Conservation (phyloP, 2,113 vertebrate species). For the Formicarius rufipectus region DNA sequence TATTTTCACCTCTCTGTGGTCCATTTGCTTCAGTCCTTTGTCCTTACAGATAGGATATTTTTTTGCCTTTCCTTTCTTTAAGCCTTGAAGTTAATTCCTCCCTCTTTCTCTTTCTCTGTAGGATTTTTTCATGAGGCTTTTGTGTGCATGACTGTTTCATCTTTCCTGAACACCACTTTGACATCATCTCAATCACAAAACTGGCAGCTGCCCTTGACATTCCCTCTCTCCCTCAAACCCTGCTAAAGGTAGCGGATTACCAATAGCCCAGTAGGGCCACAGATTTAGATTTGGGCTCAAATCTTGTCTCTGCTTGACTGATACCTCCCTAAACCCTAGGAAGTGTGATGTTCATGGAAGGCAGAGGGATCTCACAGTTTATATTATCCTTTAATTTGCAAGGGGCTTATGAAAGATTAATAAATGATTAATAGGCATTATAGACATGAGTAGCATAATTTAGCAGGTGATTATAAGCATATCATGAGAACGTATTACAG, state of each 20-base stretch:
- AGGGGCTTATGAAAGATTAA: conserved; percentile 63
- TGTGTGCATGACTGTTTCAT: conserved; percentile 43
- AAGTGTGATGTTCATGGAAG: not conserved
- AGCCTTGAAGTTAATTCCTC: conserved; percentile 58
- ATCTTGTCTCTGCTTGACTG: not conserved
- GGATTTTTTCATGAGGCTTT: conserved; percentile 48
- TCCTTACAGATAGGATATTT: not conserved
- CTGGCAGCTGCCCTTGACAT: not conserved
- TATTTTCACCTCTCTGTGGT: conserved; percentile 32
- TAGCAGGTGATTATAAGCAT: conserved; percentile 16
- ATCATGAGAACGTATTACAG: conserved; percentile 36
- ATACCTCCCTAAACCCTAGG: not conserved
- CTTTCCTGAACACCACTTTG: not conserved
- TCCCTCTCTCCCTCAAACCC: not conserved
- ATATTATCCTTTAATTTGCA: conserved; percentile 8
- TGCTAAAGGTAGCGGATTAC: not conserved
- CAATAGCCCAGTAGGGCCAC: not conserved
- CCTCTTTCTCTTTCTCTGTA: not conserved
- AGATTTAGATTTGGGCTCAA: not conserved
- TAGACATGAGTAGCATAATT: conserved; percentile 29
- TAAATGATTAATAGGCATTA: conserved; percentile 52
- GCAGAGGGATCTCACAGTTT: not conserved
- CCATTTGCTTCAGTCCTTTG: conserved; percentile 35
- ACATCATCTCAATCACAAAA: conserved; percentile 12
- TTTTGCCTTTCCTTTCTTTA: conserved; percentile 8